These are phyloP conservation scores for Apistogramma diplotaenia DNA, from an alignment of 2,113 vertebrate genomes.

Conservation along the genomic window DNA sequence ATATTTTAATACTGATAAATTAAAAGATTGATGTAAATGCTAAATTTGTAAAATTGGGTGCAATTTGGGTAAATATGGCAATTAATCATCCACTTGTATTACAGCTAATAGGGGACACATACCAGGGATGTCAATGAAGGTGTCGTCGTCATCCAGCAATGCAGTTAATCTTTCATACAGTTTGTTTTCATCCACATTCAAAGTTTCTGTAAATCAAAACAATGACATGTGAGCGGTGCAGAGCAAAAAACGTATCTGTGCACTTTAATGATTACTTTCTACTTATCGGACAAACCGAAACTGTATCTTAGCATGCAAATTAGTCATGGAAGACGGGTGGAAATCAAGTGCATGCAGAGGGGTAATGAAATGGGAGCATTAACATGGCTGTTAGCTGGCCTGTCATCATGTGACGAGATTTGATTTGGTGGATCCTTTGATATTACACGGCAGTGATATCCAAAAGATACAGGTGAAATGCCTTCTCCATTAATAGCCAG, in stretches of 20 bases:
- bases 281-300: constrained; percentile 61
- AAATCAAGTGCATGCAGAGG: constrained; percentile 51
- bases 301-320: constrained; percentile 57
- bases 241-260: constrained; percentile 38
- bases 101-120: constrained; percentile 14
- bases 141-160: constrained; percentile 76
- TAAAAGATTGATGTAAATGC: neutral
- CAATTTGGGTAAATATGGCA: neutral
- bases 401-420: constrained; percentile 79
- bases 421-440: constrained; percentile 78
- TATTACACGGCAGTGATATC: constrained; percentile 80
- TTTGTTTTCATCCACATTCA: constrained; percentile 70
- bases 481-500: constrained; percentile 83
- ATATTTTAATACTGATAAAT: neutral
- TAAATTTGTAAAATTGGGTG: neutral
- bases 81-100: neutral
- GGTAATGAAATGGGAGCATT: constrained; percentile 70
- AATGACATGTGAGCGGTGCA: constrained; percentile 23
- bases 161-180: constrained; percentile 74
- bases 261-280: constrained; percentile 42
- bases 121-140: constrained; percentile 77
- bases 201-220: constrained; percentile 69
- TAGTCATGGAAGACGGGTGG: constrained; percentile 41
- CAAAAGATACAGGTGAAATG: constrained; percentile 83
- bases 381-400: constrained; percentile 72